phyloP scores from a whole-genome alignment of 2,888 invertebrate genomes.

The Gymnosoma rotundatum region DNA sequence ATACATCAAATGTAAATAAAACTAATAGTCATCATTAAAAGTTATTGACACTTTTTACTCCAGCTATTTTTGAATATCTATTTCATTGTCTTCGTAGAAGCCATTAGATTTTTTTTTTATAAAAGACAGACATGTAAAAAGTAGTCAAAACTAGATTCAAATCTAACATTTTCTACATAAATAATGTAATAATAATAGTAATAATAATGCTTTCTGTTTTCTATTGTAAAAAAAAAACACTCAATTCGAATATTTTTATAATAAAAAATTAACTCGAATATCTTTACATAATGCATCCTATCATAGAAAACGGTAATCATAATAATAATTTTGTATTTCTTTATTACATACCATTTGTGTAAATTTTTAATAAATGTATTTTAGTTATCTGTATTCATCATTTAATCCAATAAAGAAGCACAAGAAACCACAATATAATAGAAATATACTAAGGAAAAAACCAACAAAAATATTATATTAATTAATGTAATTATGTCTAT shows the following conservation, averaged over 20 bases:
- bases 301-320: conserved; percentile 8
- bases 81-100: neutral
- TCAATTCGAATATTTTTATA: conserved; percentile 39
- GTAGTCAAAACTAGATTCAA: neutral
- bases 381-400: neutral
- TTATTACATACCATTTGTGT: conserved; percentile 48
- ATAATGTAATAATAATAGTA: no score
- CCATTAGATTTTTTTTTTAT: neutral
- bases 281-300: conserved; percentile 1
- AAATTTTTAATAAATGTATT: conserved; percentile 69
- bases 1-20: neutral
- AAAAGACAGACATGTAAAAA: conserved; percentile 12
- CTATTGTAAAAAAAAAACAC: conserved; percentile 19
- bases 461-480: conserved; percentile 28
- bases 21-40: neutral
- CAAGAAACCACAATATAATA: conserved; percentile 21
- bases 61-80: neutral
- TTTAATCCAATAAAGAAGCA: conserved; percentile 3
- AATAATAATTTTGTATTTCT: conserved; percentile 6
- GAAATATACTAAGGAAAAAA: conserved; percentile 23
- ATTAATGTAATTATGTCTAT: conserved; percentile 30
- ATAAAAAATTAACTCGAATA: conserved; percentile 28
- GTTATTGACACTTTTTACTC: neutral
- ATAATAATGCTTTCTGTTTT: conserved; percentile 25
- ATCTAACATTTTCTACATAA: neutral